These are phyloP conservation scores for Temnopleurus reevesii DNA, from an alignment of 53 echinoderm and acorn worm genomes.

Conservation along the genomic window DNA sequence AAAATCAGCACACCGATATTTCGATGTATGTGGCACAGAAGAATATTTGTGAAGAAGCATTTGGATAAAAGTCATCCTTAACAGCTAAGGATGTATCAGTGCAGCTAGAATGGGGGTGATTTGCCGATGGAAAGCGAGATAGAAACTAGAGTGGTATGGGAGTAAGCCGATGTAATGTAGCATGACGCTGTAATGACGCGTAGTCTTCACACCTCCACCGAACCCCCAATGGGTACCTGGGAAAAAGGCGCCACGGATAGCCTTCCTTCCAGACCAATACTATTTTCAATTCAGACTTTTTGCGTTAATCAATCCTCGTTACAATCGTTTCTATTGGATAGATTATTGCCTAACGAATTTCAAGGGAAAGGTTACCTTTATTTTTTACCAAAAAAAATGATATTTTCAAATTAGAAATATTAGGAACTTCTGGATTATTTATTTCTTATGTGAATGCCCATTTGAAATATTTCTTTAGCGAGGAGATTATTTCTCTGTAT, in stretches of 20 bases:
- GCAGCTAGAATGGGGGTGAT: too few species aligned
- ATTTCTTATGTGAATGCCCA: too few species aligned
- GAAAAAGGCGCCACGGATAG: constrained; percentile 23
- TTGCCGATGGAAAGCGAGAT: neutral
- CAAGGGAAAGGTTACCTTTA: too few species aligned
- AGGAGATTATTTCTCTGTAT: too few species aligned
- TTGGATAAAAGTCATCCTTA: too few species aligned
- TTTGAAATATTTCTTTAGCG: too few species aligned
- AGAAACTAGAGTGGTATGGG: neutral
- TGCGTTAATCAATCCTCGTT: neutral
- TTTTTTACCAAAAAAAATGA: neutral
- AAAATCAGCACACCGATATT: too few species aligned
- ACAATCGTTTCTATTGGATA: too few species aligned
- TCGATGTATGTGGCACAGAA: too few species aligned
- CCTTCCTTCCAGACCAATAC: neutral
- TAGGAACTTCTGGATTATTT: neutral
- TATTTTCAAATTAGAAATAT: neutral
- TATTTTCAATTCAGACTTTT: neutral
- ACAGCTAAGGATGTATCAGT: too few species aligned
- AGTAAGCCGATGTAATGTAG: constrained; percentile 41
- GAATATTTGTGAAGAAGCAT: too few species aligned
- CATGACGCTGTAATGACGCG: constrained; percentile 55
- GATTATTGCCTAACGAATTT: too few species aligned
- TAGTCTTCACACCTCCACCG: constrained; percentile 35
- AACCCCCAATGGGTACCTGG: constrained; percentile 16